These are phyloP conservation scores for Desmodus rotundus DNA, from an alignment of 2,113 vertebrate genomes.

Conservation along the genomic window DNA sequence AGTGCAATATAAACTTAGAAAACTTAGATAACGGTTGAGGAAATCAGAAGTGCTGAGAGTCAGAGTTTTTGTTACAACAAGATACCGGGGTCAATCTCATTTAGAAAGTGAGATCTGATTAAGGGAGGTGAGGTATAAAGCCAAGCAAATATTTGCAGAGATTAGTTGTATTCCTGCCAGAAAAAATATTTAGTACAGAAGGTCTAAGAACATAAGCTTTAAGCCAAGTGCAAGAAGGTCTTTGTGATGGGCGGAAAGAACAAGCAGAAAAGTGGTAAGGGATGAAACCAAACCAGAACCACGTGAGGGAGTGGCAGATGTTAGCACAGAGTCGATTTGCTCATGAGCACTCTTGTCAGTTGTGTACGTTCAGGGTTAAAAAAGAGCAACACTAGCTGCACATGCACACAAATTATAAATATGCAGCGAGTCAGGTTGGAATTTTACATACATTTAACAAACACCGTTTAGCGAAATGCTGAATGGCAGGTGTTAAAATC, in stretches of 20 bases:
- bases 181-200: neutral
- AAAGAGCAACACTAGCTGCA: neutral
- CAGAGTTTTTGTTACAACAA: neutral
- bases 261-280: neutral
- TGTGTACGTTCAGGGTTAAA: neutral
- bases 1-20: neutral
- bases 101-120: neutral
- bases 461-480: neutral
- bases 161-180: neutral
- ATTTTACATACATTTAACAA: neutral
- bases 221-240: neutral
- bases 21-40: neutral
- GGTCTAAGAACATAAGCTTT: neutral
- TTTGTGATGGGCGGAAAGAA: neutral
- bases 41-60: neutral
- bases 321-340: neutral
- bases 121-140: neutral
- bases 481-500: neutral
- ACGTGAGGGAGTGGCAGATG: neutral
- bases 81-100: neutral
- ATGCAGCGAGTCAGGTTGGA: neutral
- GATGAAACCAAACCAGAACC: neutral
- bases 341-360: neutral
- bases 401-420: neutral
- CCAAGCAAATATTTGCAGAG: neutral